These are phyloP conservation scores for Otolemur garnettii DNA, from an alignment of 2,113 vertebrate species.

Conservation along the genomic window DNA sequence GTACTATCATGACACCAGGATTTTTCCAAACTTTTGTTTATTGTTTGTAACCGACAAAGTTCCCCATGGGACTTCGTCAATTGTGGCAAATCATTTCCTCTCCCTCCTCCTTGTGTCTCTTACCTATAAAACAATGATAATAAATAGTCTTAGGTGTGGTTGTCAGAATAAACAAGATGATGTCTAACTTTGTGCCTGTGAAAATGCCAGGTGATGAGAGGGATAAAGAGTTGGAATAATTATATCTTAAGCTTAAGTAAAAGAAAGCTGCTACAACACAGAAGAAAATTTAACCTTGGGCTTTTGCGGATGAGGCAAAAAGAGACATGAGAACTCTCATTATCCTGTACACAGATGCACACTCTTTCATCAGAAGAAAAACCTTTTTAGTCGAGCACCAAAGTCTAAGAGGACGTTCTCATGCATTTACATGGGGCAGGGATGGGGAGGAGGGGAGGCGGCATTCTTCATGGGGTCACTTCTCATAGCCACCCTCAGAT, in stretches of 20 bases:
- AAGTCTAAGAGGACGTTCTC: background rate
- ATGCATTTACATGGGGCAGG: background rate
- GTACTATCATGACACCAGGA: background rate
- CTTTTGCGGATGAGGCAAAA: background rate
- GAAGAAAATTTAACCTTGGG: background rate
- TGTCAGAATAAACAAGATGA: constrained; percentile 29
- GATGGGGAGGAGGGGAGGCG: too few relatives aligned
- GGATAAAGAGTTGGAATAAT: background rate
- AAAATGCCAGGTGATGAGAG: constrained; percentile 25
- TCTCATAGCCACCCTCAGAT: background rate
- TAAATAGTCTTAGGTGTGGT: background rate
- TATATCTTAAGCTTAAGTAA: constrained; percentile 16
- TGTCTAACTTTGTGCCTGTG: background rate
- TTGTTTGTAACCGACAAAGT: background rate
- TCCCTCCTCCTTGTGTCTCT: background rate
- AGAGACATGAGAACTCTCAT: background rate
- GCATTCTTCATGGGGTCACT: background rate
- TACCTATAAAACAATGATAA: background rate
- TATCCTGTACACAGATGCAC: background rate
- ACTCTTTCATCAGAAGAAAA: background rate
- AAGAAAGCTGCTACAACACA: constrained; percentile 6
- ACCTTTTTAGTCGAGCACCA: background rate
- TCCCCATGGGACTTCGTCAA: background rate
- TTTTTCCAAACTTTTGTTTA: background rate
- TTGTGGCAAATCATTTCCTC: background rate